Evolutionary conservation across 2,797 vertebrate species (phyloP).

Genomic region (Pelobates cultripes): DNA sequence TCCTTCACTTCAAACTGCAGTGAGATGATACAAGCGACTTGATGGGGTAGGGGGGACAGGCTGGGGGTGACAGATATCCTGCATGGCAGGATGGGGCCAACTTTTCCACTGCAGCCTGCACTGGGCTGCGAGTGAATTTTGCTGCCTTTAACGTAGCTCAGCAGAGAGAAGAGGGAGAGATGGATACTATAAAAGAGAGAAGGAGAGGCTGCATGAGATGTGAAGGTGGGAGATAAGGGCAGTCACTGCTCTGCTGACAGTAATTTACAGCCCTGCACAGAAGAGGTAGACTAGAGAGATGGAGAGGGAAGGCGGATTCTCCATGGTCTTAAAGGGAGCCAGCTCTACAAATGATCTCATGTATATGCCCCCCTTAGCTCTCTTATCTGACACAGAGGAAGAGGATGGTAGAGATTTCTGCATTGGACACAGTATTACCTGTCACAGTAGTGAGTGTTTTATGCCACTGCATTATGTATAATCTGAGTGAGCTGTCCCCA

Average conservation of each 20-base stretch:
- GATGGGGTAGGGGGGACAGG: conserved; percentile 32
- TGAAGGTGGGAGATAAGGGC: conserved; percentile 46
- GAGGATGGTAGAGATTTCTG: conserved; percentile 22
- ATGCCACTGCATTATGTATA: conserved; percentile 52
- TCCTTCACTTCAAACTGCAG: conserved; percentile 13
- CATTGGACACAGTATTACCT: conserved; percentile 34
- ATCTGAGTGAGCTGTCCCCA: neutral
- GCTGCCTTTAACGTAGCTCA: conserved; percentile 23
- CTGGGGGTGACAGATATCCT: neutral
- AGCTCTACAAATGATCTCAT: conserved; percentile 12
- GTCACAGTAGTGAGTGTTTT: conserved; percentile 48
- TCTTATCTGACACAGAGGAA: neutral
- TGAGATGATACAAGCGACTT: no score
- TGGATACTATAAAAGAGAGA: conserved; percentile 1
- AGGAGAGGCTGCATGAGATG: conserved; percentile 26
- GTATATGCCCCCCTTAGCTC: neutral
- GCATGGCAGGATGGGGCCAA: conserved; percentile 40
- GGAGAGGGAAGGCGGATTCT: conserved; percentile 23
- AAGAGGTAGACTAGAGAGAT: conserved; percentile 27
- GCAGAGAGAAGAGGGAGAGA: conserved; percentile 20
- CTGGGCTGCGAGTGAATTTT: conserved; percentile 14
- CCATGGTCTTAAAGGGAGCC: conserved; percentile 32
- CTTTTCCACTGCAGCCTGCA: conserved; percentile 49
- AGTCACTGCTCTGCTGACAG: conserved; percentile 40
- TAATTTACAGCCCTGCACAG: conserved; percentile 54